phyloP scores from a whole-genome alignment of 2,888 invertebrate genomes.

The Hypomecis atomaria region DNA sequence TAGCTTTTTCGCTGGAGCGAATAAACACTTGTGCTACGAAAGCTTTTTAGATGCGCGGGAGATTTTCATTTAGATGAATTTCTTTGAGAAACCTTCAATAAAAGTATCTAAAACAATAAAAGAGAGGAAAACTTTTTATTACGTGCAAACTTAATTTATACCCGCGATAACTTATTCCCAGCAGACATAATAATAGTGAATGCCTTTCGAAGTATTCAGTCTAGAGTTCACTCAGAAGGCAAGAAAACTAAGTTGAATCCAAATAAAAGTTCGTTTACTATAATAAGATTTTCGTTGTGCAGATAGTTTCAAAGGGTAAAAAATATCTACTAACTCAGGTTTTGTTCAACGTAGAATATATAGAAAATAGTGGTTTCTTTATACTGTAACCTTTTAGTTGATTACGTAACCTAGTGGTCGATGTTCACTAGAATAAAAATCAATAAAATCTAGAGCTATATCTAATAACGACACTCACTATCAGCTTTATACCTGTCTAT shows the following conservation, averaged over 20 bases:
- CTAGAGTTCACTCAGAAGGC: conserved; percentile 16
- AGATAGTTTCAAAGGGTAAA: conserved; percentile 8
- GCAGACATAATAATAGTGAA: conserved; percentile 35
- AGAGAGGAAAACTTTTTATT: conserved; percentile 39
- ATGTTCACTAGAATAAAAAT: background rate
- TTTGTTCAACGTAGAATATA: conserved; percentile 5
- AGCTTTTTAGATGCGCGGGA: conserved; percentile 9
- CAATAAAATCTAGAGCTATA: background rate
- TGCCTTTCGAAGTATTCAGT: conserved; percentile 16
- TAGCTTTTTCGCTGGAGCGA: conserved; percentile 15
- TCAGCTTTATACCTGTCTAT: background rate
- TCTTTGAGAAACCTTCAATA: conserved; percentile 29
- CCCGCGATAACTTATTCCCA: conserved; percentile 36
- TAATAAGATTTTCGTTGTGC: conserved; percentile 12
- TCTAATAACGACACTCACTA: no score
- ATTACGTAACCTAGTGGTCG: conserved; percentile 3
- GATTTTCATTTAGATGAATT: conserved; percentile 11
- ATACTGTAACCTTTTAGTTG: conserved; percentile 5
- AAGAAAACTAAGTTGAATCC: conserved; percentile 16
- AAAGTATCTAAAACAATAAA: conserved; percentile 35
- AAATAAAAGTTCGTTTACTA: conserved; percentile 12
- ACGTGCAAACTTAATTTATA: conserved; percentile 41
- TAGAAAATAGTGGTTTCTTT: background rate
- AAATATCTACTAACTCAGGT: conserved; percentile 2
- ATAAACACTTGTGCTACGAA: conserved; percentile 16